Evolutionary conservation across 2,888 invertebrate genomes (phyloP), one percentile per base, ranked within the genome.

Genomic region (Hirtodrosophila confusa): DNA sequence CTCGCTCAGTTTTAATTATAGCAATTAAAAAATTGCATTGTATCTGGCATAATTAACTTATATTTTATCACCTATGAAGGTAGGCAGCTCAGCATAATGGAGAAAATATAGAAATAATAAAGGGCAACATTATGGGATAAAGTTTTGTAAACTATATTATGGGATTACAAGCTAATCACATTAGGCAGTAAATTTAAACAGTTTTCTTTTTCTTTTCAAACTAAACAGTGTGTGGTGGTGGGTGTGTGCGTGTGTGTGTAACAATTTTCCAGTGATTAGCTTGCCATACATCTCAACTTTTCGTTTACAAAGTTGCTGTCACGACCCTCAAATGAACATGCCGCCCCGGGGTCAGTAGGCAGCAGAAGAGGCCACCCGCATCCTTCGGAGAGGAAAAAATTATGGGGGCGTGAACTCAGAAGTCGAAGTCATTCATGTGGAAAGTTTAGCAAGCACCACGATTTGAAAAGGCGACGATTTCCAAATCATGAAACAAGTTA

Each of bases 201-300:
- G 40, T 54, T 48, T 33, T 41, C 27, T 35, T 43, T 17, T 23
- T 1, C 7, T 11, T n/a, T 27, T 44, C 31, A 47, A 66, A 39
- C 63, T 37, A 43, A 31, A 36, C 29, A 17, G 31, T 43, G 36
- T 24, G 51, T 48, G n/a, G 17, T 17, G 10, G 43, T 36, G 43
- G 50, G 47, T 48, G 56, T 35, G 47, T 48, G 63, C 36, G 43
- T 31, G 43, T 67, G 40, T 49, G 49, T 48, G 45, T 27, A 40
- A 73, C 54, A 61, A 65, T 75, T 71, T 82, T 60, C 63, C 65
- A 85, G 76, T 82, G 85, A 85, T 87, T 84, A 87, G 87, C 75
- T 75, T 53, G 61, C 61, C 77, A 72, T 67, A 78, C 71, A 86
- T 66, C 65, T 65, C 10, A 78, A 77, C 65, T 84, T 76, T 66